Conservation (phyloP, 1,140 invertebrate genomes). For the Lordiphosa clarofinis region DNA sequence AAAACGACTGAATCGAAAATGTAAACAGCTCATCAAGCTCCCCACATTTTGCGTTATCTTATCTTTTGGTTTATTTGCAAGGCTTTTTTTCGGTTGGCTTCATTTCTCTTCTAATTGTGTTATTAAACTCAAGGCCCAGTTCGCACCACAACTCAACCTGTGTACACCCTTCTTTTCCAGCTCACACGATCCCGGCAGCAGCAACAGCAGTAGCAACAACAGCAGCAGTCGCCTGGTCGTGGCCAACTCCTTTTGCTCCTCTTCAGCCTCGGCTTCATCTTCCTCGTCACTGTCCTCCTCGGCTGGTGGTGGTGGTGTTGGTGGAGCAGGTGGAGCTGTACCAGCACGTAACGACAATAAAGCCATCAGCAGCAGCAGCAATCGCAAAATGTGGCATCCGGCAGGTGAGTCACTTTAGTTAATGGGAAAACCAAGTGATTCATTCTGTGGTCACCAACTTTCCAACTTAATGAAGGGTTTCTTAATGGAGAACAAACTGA, state of each 20-base stretch:
- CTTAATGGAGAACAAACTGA: too few species aligned
- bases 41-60: not conserved
- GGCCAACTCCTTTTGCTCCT: not conserved
- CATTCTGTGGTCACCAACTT: too few species aligned
- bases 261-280: constrained; percentile 8
- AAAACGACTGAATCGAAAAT: constrained; percentile 79
- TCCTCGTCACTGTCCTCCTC: constrained; percentile 16
- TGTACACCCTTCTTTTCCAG: constrained; percentile 15
- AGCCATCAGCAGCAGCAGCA: constrained; percentile 47
- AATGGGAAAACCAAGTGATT: too few species aligned
- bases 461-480: too few species aligned
- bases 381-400: constrained; percentile 89
- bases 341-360: constrained; percentile 20
- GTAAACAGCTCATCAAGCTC: constrained; percentile 35
- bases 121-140: too few species aligned
- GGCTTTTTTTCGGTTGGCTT: too few species aligned
- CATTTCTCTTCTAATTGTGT: too few species aligned
- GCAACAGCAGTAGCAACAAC: constrained; percentile 1
- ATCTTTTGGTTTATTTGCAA: too few species aligned
- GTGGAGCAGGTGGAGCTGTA: constrained; percentile 12
- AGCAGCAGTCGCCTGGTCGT: constrained; percentile 17
- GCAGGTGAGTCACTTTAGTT: too few species aligned
- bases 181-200: constrained; percentile 37
- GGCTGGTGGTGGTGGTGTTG: too few species aligned
- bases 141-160: not conserved